Base-by-base conservation (phyloP, 2,113 vertebrate species). In the Pica pica region DNA sequence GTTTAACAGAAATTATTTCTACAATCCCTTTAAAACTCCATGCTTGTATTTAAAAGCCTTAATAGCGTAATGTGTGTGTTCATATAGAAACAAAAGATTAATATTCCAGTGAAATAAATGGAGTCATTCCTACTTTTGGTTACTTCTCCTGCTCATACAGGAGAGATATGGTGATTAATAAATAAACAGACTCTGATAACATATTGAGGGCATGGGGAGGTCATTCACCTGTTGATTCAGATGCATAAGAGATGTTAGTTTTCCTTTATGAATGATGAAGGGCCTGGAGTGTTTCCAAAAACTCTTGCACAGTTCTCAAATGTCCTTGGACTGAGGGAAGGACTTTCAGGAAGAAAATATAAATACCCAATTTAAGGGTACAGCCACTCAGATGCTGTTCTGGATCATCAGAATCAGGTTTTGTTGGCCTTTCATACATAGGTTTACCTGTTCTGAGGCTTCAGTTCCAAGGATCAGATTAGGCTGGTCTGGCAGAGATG, bases 241-340 rank as follows among this genome's bases (percentile, higher is more conserved):
- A 68, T 67, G 65, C 65, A 74, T 30, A 55, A 82, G 75, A 87
- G 70, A 64, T 8, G 3, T 44, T 75, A 7, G 9, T 77, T 96
- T 96, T 61, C 37, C 27, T 83, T 85, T 95, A 71, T 70, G 84
- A 77, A 85, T 95, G 73, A 78, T 83, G 47, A 79, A 93, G 59
- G 79, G 18, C 56, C 44, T 95, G 96, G 90, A 95, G 35, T 46
- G 42, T 93, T 97, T 98, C 87, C 94, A 90, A 33, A 92, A 83
- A 59, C 50, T 82, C 60, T 78, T 77, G 41, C 93, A 24, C 81
- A 50, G 59, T 91, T 95, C 84, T 91, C 75, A 95, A 83, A 97
- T 97, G 83, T 91, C 92, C 95, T 97, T 88, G 68, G 49, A 92
- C 73, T 74, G 79, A 96, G 83, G 78, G 81, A 94, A 95, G 74